Percentiles rank a stretch among this genome's conserved stretches.
phyloP scores from a whole-genome alignment of 1,140 invertebrate species.

The Ctenoplectra terminalis region DNA sequence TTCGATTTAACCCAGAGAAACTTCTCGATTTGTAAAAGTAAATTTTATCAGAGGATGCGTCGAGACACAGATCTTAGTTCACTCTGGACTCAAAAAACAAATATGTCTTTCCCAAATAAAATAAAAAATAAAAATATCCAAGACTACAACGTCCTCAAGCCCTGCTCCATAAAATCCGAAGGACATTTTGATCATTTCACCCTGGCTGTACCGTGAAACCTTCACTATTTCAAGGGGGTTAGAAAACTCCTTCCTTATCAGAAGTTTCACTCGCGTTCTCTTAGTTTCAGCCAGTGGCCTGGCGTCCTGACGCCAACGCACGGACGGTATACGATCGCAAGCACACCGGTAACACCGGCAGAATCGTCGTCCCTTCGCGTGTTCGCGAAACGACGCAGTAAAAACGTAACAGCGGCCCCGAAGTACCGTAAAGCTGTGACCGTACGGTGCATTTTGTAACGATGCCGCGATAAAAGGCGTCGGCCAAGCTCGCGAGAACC shows the following conservation, averaged over 20 bases:
- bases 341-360: conserved; percentile 60
- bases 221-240: neutral
- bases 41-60: no score
- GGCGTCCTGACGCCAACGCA: conserved; percentile 31
- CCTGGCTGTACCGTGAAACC: no score
- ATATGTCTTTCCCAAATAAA: no score
- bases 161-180: neutral
- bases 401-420: conserved; percentile 81
- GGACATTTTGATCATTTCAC: no score
- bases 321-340: conserved; percentile 46
- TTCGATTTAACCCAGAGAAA: no score
- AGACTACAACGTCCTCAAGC: neutral
- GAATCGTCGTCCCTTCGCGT: conserved; percentile 72
- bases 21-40: no score
- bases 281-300: neutral
- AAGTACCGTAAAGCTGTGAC: conserved; percentile 83
- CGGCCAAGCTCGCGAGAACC: conserved; percentile 34
- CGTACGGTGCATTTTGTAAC: conserved; percentile 81
- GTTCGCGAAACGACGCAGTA: conserved; percentile 80
- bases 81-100: no score
- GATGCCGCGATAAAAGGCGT: conserved; percentile 77
- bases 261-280: conserved; percentile 5
- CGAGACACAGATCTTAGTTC: no score
- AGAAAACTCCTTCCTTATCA: conserved; percentile 10
- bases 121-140: no score